Conservation (phyloP, 1,140 invertebrate species). For the Papilio polyxenes region DNA sequence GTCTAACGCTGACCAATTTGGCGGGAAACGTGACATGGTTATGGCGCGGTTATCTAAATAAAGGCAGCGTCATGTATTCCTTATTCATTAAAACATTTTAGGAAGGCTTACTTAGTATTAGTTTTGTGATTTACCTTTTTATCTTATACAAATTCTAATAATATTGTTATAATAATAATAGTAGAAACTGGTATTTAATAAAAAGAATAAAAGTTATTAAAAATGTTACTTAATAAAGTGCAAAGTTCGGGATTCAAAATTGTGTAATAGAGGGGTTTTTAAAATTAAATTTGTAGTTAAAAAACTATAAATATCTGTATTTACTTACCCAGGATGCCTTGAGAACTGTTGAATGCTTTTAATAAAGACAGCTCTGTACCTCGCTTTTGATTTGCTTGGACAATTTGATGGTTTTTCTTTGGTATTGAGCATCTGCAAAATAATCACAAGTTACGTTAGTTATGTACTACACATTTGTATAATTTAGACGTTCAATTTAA, state of each 20-base stretch:
- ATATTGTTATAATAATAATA: no score
- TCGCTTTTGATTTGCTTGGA: constrained; percentile 55
- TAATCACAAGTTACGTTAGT: constrained; percentile 7
- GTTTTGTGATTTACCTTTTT: no score
- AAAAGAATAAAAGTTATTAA: no score
- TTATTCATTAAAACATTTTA: constrained; percentile 4
- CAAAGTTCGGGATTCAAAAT: no score
- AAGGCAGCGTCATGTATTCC: background rate
- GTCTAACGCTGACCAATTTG: constrained; percentile 19
- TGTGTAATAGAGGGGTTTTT: no score
- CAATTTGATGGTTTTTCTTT: constrained; percentile 56
- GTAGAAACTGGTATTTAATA: no score
- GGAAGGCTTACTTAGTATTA: background rate
- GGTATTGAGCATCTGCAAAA: constrained; percentile 64
- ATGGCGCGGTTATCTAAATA: constrained; percentile 25
- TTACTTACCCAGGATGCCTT: constrained; percentile 84
- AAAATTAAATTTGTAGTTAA: no score
- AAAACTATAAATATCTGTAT: background rate
- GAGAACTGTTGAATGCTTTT: constrained; percentile 85
- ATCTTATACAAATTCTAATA: no score
- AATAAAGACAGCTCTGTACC: constrained; percentile 81
- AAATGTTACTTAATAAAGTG: no score
- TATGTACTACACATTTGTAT: constrained; percentile 32
- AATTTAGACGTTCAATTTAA: no score
- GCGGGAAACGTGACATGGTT: constrained; percentile 9